Percentiles rank a stretch among this genome's conserved stretches.
phyloP scores from a whole-genome alignment of 2,888 invertebrate species.

The Globia sparganii region DNA sequence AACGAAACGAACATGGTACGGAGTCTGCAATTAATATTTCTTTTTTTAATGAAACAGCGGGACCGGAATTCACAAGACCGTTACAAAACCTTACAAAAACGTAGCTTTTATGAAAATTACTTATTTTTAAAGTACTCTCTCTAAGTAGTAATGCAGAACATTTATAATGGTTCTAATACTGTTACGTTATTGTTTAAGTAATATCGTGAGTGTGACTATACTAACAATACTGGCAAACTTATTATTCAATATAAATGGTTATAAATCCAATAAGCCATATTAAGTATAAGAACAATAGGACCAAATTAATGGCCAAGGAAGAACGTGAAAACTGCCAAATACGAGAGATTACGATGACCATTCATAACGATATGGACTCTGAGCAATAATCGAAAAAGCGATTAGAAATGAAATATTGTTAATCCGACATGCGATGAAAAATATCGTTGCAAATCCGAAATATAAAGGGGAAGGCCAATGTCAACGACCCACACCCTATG shows the following conservation, averaged over 20 bases:
- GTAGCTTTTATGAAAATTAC: slow-evolving; percentile 28
- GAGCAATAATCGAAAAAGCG: slow-evolving; percentile 73
- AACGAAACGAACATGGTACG: slow-evolving; percentile 57
- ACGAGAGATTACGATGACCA: slow-evolving; percentile 74
- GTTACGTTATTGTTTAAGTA: neutral
- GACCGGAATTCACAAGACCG: slow-evolving; percentile 57
- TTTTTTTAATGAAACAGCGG: slow-evolving; percentile 56
- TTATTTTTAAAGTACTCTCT: slow-evolving; percentile 12
- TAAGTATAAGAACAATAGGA: slow-evolving; percentile 53
- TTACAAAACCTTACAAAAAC: slow-evolving; percentile 53
- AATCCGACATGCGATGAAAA: slow-evolving; percentile 85
- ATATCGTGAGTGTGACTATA: neutral
- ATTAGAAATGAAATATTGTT: slow-evolving; percentile 85
- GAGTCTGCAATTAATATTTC: slow-evolving; percentile 56
- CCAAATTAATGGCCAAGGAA: slow-evolving; percentile 53
- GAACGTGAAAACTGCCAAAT: slow-evolving; percentile 70
- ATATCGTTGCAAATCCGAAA: slow-evolving; percentile 84
- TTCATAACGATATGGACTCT: slow-evolving; percentile 48
- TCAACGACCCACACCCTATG: slow-evolving; percentile 88
- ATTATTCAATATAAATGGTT: slow-evolving; percentile 19
- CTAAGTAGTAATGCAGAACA: slow-evolving; percentile 1
- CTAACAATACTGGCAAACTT: neutral
- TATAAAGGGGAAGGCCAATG: slow-evolving; percentile 86
- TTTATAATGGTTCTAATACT: neutral
- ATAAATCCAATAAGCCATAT: slow-evolving; percentile 17